A percentile compares a stretch with the other conserved stretches of the same genome.
phyloP scores from a whole-genome alignment of 2,888 invertebrate genomes.

The Melinaea marsaeus region DNA sequence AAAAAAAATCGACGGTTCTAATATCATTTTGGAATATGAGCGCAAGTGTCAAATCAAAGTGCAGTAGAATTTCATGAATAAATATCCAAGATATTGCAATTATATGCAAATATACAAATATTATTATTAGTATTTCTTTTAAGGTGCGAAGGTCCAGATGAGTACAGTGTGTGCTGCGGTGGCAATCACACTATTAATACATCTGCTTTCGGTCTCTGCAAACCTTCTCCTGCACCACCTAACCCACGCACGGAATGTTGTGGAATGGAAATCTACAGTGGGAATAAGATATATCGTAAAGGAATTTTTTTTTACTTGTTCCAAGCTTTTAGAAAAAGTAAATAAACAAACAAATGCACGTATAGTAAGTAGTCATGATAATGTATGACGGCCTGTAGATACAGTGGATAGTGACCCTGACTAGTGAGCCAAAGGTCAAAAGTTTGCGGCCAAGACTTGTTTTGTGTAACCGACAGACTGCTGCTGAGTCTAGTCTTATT shows the following conservation, averaged over 20 bases:
- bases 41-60: background rate
- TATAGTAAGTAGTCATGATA: too few species aligned
- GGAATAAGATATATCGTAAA: conserved; percentile 47
- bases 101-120: background rate
- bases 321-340: background rate
- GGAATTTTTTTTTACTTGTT: conserved; percentile 6
- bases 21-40: background rate
- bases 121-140: background rate
- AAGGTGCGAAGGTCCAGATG: conserved; percentile 41
- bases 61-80: background rate
- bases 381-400: too few species aligned
- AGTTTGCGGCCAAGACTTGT: too few species aligned
- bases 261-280: conserved; percentile 39
- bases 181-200: conserved; percentile 21
- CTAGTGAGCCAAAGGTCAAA: too few species aligned
- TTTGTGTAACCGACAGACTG: too few species aligned
- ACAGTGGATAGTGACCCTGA: too few species aligned
- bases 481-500: too few species aligned
- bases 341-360: too few species aligned
- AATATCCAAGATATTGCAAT: background rate
- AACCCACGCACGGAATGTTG: conserved; percentile 47
- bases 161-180: conserved; percentile 56
- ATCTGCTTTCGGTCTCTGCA: conserved; percentile 26
- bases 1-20: background rate
- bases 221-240: conserved; percentile 40